phyloP scores from a whole-genome alignment of 2,888 invertebrate species.

The Petrophora chlorosata region DNA sequence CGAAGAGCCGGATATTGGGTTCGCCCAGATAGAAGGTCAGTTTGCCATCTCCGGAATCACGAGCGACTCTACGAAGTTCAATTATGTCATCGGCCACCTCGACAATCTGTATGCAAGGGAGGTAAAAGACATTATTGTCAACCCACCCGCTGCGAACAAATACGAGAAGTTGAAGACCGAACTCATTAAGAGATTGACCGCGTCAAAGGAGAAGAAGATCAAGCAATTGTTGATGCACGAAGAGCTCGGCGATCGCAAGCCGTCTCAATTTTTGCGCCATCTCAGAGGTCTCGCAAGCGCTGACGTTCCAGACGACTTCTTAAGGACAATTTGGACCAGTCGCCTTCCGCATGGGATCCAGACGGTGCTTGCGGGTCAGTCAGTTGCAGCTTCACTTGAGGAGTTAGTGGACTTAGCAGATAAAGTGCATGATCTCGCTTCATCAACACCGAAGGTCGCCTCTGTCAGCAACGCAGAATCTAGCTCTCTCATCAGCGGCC shows the following conservation, averaged over 20 bases:
- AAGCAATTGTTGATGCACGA: neutral
- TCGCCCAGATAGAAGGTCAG: constrained; percentile 8
- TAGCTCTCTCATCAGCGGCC: neutral
- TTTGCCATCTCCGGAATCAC: constrained; percentile 1
- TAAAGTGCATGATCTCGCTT: neutral
- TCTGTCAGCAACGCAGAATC: neutral
- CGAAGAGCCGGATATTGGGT: constrained; percentile 5
- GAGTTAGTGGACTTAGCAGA: neutral
- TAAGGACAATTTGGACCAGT: neutral
- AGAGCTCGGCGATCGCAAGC: neutral
- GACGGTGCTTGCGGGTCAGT: neutral
- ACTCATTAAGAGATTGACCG: neutral
- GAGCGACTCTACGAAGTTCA: constrained; percentile 5
- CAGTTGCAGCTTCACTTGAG: neutral
- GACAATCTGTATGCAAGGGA: constrained; percentile 7
- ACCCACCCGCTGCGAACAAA: neutral
- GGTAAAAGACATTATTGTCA: constrained; percentile 9
- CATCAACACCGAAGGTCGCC: neutral
- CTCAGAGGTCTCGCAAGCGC: neutral
- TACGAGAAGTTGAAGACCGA: constrained; percentile 1
- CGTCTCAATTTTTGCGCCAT: neutral
- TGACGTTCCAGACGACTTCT: neutral
- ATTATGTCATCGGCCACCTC: constrained; percentile 7
- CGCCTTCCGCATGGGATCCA: neutral
- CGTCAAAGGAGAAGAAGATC: neutral